phyloP scores from a whole-genome alignment of 2,888 invertebrate species.

The Athrips mouffetella region DNA sequence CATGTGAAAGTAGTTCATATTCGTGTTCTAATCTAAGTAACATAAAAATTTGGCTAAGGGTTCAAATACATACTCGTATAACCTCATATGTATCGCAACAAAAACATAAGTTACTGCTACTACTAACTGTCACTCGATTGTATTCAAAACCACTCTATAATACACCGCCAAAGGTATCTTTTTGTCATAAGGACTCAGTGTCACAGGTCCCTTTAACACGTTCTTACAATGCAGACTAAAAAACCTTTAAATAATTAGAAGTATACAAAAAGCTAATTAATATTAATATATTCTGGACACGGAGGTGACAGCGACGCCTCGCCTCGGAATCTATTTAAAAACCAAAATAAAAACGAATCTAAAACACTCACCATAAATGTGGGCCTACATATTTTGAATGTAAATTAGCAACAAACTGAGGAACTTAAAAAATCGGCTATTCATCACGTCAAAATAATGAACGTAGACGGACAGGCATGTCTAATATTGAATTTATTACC shows the following conservation, averaged over 20 bases:
- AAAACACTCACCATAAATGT: constrained; percentile 49
- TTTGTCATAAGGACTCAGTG: constrained; percentile 16
- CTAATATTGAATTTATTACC: constrained; percentile 58
- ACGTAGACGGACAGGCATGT: constrained; percentile 52
- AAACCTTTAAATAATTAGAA: constrained; percentile 44
- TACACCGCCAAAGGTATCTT: not conserved
- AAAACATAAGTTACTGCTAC: not conserved
- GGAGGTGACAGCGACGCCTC: constrained; percentile 44
- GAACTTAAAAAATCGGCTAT: constrained; percentile 40
- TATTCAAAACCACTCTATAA: not conserved
- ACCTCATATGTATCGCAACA: too few species aligned
- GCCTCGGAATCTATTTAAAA: constrained; percentile 42
- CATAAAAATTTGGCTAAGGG: too few species aligned
- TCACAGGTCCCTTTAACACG: constrained; percentile 35
- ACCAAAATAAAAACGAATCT: constrained; percentile 40
- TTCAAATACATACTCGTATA: too few species aligned
- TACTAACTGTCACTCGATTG: not conserved
- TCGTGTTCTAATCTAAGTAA: too few species aligned
- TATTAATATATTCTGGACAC: constrained; percentile 65
- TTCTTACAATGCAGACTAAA: constrained; percentile 26
- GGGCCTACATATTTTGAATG: constrained; percentile 58
- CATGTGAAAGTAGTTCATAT: too few species aligned
- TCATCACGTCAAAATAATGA: constrained; percentile 35
- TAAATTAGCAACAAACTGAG: constrained; percentile 49
- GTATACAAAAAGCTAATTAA: constrained; percentile 51